Evolutionary conservation across 2,797 vertebrate genomes (phyloP).

Genomic region (Toxotes lorentzi): DNA sequence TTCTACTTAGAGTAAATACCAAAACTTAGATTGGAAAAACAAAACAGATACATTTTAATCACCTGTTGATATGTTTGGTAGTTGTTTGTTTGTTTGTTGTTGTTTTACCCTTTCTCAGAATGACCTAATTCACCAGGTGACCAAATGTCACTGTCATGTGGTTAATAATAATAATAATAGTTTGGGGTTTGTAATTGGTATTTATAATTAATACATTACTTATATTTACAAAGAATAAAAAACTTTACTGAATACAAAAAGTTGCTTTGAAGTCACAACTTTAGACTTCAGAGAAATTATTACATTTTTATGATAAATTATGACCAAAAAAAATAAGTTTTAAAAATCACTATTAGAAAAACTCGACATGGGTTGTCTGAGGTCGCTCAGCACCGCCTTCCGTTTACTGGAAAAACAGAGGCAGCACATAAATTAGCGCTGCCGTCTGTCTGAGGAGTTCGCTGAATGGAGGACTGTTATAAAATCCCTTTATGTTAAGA

Average conservation of each 20-base stretch:
- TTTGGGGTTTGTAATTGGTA: neutral
- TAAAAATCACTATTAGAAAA: neutral
- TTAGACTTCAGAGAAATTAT: neutral
- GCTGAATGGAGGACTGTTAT: neutral
- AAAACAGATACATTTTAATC: neutral
- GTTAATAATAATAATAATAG: neutral
- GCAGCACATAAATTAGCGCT: neutral
- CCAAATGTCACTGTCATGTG: neutral
- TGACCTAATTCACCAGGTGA: no score
- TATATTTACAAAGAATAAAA: neutral
- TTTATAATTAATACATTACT: neutral
- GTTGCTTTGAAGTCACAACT: neutral
- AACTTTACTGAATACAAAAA: neutral
- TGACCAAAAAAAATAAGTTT: no score
- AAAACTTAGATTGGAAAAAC: neutral
- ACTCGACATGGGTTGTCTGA: neutral
- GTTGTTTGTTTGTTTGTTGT: neutral
- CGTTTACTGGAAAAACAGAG: neutral
- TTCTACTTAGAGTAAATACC: neutral
- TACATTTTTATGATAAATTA: neutral
- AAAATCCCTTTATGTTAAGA: accelerated
- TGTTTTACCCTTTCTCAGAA: neutral
- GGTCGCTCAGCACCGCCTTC: neutral
- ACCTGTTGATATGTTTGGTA: neutral
- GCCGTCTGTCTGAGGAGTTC: no score